Evolutionary conservation across 2,888 invertebrate species (phyloP).

Genomic region (Lasioglossum pauxillum): DNA sequence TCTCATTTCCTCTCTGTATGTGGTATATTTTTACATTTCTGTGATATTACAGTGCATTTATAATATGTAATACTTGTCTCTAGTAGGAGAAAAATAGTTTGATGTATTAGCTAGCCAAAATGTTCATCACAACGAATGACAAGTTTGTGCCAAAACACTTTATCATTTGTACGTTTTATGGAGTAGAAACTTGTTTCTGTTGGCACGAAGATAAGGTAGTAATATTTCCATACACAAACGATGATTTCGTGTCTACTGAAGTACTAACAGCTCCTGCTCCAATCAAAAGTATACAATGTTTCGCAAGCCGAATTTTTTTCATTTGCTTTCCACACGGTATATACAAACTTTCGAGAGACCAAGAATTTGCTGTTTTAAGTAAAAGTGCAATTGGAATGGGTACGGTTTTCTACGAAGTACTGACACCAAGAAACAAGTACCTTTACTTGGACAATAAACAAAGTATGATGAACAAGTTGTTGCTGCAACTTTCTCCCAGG

Average conservation of each 20-base stretch:
- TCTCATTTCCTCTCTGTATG: too few species aligned
- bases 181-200: slow-evolving; percentile 73
- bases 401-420: slow-evolving; percentile 71
- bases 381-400: slow-evolving; percentile 75
- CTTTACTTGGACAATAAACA: slow-evolving; percentile 75
- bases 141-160: slow-evolving; percentile 72
- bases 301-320: slow-evolving; percentile 74
- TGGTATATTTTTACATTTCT: neutral
- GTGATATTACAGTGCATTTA: neutral
- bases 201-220: slow-evolving; percentile 74
- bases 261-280: slow-evolving; percentile 68
- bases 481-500: slow-evolving; percentile 65
- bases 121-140: slow-evolving; percentile 59
- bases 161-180: slow-evolving; percentile 75
- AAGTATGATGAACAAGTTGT: slow-evolving; percentile 58
- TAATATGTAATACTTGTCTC: neutral
- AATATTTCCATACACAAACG: slow-evolving; percentile 69
- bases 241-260: neutral
- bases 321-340: slow-evolving; percentile 76
- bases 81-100: neutral
- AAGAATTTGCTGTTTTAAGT: slow-evolving; percentile 73
- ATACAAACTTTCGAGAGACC: slow-evolving; percentile 74
- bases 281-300: slow-evolving; percentile 73
- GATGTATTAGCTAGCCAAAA: slow-evolving; percentile 16
- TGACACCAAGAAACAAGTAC: slow-evolving; percentile 60